Base-by-base conservation (phyloP, 1,140 invertebrate genomes). In the Thrips palmi region DNA sequence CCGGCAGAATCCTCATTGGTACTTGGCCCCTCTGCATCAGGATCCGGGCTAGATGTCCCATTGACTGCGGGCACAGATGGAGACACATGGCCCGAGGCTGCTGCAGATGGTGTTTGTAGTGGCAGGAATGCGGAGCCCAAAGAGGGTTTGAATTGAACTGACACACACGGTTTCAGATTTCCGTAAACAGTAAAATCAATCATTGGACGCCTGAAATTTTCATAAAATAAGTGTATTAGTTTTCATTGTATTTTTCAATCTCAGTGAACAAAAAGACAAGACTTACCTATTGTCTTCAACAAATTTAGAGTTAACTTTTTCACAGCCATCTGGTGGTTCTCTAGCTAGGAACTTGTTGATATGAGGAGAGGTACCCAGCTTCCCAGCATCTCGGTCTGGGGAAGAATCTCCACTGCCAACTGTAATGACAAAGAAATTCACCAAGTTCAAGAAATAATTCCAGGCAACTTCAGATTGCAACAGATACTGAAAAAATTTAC, bases 291-390 rank as follows among this genome's bases (percentile, higher is more conserved):
- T 56, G 57, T 73, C 70, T 52, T 71, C 70, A 45, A 64, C 60
- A 51, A 70, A 68, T 60, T 75, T 78, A 37, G 74, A 54, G 41
- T 45, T 58, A 57, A 71, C 67, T 61, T 77, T 77, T 64, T 87
- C 81, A 68, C 81, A 87, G 52, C 82, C 82, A 68, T 85, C 81
- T 18, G 82, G 82, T 38, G 82, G 82, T 61, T 84, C 79, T 42
- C 81, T 64, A 22, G 80, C 78, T 47, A 85, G 64, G 58, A 84
- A 85, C 54, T 72, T 74, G 52, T 81, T 80, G 52, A 83, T 83
- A 51, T 79, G 75, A 31, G 81, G 82, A 44, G 80, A 84, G 41
- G 77, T 77, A 14, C 76, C 76, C 23, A 64, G 48, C 46, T 57
- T 58, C 47, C 55, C 28, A 46, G 52, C 24, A 43, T 71, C 64